phyloP scores from a whole-genome alignment of 2,797 vertebrate genomes.

The Alca torda region DNA sequence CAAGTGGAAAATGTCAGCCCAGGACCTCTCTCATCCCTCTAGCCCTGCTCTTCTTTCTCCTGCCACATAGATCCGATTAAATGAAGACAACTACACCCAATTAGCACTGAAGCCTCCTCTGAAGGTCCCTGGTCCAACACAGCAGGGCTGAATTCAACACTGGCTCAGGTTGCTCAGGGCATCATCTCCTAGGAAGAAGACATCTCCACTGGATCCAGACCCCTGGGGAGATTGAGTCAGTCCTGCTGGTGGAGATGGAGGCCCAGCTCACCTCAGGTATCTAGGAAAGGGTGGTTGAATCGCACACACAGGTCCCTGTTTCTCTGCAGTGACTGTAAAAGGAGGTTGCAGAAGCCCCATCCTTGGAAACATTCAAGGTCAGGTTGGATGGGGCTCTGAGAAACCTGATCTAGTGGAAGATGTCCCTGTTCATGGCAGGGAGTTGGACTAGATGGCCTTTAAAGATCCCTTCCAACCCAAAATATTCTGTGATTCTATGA shows the following conservation, averaged over 20 bases:
- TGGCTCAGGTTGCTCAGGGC: neutral
- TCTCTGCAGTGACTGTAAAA: neutral
- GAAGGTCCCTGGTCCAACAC: neutral
- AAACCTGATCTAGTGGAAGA: neutral
- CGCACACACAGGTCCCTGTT: neutral
- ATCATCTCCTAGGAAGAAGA: neutral
- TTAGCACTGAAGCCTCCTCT: neutral
- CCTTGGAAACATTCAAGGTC: neutral
- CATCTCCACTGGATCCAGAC: neutral
- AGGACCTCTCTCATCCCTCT: neutral
- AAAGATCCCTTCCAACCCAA: neutral
- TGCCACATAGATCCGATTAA: neutral
- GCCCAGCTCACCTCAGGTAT: neutral
- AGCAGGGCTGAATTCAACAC: neutral
- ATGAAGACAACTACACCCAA: neutral
- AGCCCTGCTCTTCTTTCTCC: neutral
- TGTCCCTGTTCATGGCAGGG: neutral
- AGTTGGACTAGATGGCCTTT: neutral
- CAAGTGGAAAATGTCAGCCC: neutral
- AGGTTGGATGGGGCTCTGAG: neutral
- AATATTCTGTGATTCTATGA: rapidly evolving
- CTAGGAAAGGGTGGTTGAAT: neutral
- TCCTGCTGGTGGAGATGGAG: neutral
- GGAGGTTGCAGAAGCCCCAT: neutral
- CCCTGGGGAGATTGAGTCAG: neutral